Conservation (phyloP, 2,797 vertebrate species). For the Neopelma chrysocephalum region DNA sequence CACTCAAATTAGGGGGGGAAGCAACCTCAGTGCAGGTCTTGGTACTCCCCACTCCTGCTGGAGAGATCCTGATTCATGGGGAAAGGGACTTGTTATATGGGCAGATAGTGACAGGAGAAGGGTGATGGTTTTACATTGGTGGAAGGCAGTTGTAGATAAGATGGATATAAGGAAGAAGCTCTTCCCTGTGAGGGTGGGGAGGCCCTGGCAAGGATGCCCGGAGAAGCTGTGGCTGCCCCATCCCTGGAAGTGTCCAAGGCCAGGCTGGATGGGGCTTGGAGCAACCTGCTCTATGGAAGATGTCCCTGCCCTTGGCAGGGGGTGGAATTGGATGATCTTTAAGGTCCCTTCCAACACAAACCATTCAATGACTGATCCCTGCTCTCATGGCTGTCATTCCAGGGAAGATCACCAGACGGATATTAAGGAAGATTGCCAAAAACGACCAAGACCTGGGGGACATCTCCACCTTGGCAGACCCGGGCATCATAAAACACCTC, state of each 20-base stretch:
- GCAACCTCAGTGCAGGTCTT: background rate
- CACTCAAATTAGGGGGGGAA: background rate
- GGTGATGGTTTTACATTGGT: background rate
- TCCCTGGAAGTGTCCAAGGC: background rate
- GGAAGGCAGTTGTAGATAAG: background rate
- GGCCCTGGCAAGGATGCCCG: background rate
- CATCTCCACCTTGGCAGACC: slow-evolving; percentile 90
- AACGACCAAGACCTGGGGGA: slow-evolving; percentile 91
- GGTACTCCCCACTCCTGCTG: background rate
- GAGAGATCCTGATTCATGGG: background rate
- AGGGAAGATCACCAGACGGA: slow-evolving; percentile 97
- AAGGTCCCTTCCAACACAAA: background rate
- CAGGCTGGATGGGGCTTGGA: rapidly evolving
- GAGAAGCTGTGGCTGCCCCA: background rate
- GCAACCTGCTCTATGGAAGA: rapidly evolving
- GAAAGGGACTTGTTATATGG: background rate
- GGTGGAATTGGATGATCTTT: background rate
- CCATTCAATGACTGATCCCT: background rate
- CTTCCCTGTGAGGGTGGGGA: rapidly evolving
- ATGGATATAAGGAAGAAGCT: background rate
- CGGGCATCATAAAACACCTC: slow-evolving; percentile 86
- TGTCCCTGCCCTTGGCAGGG: background rate
- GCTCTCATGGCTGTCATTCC: background rate
- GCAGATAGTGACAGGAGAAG: background rate
- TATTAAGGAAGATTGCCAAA: slow-evolving; percentile 91